Percentiles rank a stretch among this genome's conserved stretches.
phyloP scores from a whole-genome alignment of 2,888 invertebrate species.

The Laspeyria flexula region DNA sequence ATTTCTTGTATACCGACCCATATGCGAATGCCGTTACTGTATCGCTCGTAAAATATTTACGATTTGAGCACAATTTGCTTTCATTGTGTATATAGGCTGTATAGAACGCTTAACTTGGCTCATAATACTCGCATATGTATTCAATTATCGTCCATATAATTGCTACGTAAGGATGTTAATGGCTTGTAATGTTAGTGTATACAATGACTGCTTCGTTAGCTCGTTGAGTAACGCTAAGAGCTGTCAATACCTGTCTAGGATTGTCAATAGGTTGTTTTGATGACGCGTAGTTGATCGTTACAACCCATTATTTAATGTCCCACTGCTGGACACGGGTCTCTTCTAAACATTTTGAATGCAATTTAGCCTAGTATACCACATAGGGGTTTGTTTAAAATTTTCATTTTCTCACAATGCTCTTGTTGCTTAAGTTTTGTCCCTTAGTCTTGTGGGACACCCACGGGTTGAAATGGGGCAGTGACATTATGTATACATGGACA shows the following conservation, averaged over 20 bases:
- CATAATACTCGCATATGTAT: constrained; percentile 21
- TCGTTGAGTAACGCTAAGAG: constrained; percentile 11
- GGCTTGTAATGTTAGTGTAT: constrained; percentile 22
- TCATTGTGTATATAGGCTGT: constrained; percentile 31
- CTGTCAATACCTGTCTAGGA: constrained; percentile 7
- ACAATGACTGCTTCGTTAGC: not conserved
- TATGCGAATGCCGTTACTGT: constrained; percentile 15
- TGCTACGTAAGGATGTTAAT: constrained; percentile 15
- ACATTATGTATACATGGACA: no score
- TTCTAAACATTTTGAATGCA: no score
- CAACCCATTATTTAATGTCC: no score
- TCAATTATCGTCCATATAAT: constrained; percentile 27
- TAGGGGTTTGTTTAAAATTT: no score
- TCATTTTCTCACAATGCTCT: no score
- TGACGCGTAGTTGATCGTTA: not conserved
- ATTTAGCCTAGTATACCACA: no score
- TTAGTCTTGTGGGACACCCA: no score
- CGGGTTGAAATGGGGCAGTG: no score
- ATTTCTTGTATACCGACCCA: not conserved
- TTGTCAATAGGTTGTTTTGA: constrained; percentile 3
- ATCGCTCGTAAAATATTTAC: constrained; percentile 56
- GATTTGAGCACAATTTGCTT: constrained; percentile 51
- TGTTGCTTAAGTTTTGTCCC: no score
- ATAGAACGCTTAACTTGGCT: constrained; percentile 17
- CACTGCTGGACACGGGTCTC: no score